phyloP scores from a whole-genome alignment of 2,797 vertebrate genomes.

The Pteronotus mesoamericanus region DNA sequence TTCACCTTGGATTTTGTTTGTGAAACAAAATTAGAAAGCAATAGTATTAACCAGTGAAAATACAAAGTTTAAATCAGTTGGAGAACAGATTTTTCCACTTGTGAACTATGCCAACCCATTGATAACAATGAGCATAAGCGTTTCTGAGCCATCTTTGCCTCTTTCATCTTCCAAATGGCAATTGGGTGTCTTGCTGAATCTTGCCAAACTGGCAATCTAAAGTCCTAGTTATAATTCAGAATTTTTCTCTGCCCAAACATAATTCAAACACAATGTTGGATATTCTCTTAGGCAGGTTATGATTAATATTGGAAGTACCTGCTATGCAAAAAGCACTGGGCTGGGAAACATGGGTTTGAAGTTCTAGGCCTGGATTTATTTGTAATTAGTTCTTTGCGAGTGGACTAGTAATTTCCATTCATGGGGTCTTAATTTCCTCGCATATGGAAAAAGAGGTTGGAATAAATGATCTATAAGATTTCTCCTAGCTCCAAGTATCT shows the following conservation, averaged over 20 bases:
- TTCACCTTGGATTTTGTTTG: conserved; percentile 33
- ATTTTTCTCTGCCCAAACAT: conserved; percentile 21
- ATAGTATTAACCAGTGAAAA: not conserved
- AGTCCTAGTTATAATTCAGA: conserved; percentile 34
- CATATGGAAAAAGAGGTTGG: not conserved
- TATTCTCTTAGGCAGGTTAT: not conserved
- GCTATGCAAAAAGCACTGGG: not conserved
- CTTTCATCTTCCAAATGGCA: conserved; percentile 14
- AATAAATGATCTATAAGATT: not conserved
- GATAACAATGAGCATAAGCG: not conserved
- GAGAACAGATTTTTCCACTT: not conserved
- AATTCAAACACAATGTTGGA: not conserved
- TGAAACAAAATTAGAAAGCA: conserved; percentile 22
- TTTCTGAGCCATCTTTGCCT: conserved; percentile 8
- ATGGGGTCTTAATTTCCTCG: not conserved
- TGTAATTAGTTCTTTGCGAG: not conserved
- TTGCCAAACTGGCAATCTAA: not conserved
- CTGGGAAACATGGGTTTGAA: not conserved
- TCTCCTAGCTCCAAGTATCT: not conserved
- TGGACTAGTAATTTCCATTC: not conserved
- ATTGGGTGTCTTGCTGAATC: not conserved
- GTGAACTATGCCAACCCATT: not conserved
- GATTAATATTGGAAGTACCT: not conserved
- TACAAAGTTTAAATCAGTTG: not conserved
- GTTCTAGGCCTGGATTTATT: not conserved